Evolutionary conservation across 2,797 vertebrate genomes (phyloP), one percentile per base, ranked within the genome.

Genomic region (Synanceia verrucosa): DNA sequence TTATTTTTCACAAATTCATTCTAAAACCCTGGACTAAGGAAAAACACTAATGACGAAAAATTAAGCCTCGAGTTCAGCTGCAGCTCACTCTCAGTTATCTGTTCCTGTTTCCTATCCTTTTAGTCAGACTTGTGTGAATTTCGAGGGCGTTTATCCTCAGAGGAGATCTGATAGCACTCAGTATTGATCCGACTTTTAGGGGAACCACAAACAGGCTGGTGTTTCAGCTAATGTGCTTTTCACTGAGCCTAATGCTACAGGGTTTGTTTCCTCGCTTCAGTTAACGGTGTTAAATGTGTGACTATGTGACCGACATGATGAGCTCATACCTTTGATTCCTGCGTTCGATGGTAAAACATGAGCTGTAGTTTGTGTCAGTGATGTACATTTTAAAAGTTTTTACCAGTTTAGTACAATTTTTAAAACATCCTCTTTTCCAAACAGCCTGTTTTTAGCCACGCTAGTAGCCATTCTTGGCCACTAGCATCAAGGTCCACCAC

Each of bases 221-320:
- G 70, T 81, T 84, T 79, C 83, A 76, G 47, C 75, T 86, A 76
- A 83, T 78, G 76, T 24, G 56, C 48, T 31, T 84, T 31, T 53
- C 19, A 50, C 53, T 9, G 53, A 65, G 55, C 28, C 43, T 23
- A 11, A 48, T 64, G 47, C 70, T 44, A 4, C 65, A 28, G 60
- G 39, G 46, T 79, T n/a, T 19, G 61, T 43, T 78, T 19, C 60
- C 46, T 43, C 66, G 19, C 57, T 65, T 46, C 9, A 5, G 14
- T 13, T 28, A 29, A 43, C 46, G 9, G 21, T 7, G 47, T 68
- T 56, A 48, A 59, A 58, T 51, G 62, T 52, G 64, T 19, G 1
- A 21, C 31, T 26, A 46, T 3, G 41, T 61, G 53, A 60, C 26
- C 56, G 16, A 46, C 34, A 14, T 4, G 50, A 70, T 63, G 71